phyloP scores from a whole-genome alignment of 2,888 invertebrate genomes.

The Timema cristinae region DNA sequence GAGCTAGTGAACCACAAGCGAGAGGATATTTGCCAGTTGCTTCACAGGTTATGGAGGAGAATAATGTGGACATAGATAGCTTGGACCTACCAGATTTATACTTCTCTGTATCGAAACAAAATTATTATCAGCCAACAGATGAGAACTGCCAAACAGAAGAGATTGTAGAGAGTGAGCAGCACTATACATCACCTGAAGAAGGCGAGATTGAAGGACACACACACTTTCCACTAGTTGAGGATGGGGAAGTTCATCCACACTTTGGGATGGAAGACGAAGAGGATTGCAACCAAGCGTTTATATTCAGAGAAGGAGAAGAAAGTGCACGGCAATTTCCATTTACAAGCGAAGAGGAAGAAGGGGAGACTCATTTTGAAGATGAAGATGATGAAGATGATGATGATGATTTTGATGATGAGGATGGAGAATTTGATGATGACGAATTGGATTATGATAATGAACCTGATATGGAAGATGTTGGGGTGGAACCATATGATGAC shows the following conservation, averaged over 20 bases:
- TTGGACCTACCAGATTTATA: constrained; percentile 51
- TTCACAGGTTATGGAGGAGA: constrained; percentile 71
- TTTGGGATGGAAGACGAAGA: not conserved
- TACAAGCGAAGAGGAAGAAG: too few species aligned
- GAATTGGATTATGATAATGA: too few species aligned
- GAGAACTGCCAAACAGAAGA: not conserved
- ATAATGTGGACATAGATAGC: constrained; percentile 59
- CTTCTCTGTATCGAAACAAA: constrained; percentile 19
- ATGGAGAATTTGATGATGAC: not conserved
- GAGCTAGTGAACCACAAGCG: constrained; percentile 79
- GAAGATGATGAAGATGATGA: constrained; percentile 9
- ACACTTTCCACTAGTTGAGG: not conserved
- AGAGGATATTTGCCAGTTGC: constrained; percentile 76
- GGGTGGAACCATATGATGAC: too few species aligned
- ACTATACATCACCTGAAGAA: constrained; percentile 4
- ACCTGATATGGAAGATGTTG: too few species aligned
- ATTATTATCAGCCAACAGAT: not conserved
- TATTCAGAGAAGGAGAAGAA: too few species aligned
- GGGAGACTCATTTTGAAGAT: too few species aligned
- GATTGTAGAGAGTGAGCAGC: not conserved
- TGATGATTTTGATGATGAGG: constrained; percentile 14
- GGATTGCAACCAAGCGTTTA: not conserved
- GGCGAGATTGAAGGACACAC: not conserved
- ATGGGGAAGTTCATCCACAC: not conserved
- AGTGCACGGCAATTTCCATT: too few species aligned